A percentile compares a stretch with the other conserved stretches of the same genome.
Conservation (phyloP, 92 coral and sea anemone genomes). For the Palythoa grandis region DNA sequence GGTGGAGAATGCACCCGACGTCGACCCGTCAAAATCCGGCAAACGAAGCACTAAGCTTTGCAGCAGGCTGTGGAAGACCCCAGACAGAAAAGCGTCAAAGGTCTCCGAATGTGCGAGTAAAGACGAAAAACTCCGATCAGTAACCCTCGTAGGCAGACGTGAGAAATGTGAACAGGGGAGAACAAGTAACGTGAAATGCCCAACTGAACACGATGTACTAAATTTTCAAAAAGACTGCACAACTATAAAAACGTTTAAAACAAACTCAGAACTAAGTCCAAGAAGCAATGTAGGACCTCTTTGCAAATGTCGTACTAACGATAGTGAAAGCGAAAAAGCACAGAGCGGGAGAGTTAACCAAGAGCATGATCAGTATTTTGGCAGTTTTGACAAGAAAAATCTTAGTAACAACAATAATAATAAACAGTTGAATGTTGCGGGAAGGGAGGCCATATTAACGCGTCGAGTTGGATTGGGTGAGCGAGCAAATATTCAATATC, state of each 20-base stretch:
- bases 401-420: neutral
- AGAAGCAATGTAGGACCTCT: neutral
- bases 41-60: neutral
- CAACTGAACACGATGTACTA: neutral
- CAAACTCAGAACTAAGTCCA: neutral
- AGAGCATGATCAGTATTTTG: neutral
- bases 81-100: neutral
- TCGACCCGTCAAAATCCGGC: neutral
- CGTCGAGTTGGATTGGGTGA: conserved; percentile 47
- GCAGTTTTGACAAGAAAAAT: neutral
- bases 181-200: neutral
- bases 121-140: neutral
- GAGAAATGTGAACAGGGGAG: neutral
- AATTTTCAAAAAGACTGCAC: conserved; percentile 8
- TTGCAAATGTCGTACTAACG: neutral
- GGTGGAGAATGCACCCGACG: neutral
- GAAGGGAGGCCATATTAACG: neutral
- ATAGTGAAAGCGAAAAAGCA: neutral
- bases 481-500: conserved; percentile 38
- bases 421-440: neutral
- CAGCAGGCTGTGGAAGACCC: neutral
- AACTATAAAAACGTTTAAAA: neutral
- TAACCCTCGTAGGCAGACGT: neutral
- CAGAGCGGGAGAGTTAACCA: no score
- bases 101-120: neutral